phyloP scores from a whole-genome alignment of 1,140 invertebrate genomes.

The Caenorhabditis briggsae region DNA sequence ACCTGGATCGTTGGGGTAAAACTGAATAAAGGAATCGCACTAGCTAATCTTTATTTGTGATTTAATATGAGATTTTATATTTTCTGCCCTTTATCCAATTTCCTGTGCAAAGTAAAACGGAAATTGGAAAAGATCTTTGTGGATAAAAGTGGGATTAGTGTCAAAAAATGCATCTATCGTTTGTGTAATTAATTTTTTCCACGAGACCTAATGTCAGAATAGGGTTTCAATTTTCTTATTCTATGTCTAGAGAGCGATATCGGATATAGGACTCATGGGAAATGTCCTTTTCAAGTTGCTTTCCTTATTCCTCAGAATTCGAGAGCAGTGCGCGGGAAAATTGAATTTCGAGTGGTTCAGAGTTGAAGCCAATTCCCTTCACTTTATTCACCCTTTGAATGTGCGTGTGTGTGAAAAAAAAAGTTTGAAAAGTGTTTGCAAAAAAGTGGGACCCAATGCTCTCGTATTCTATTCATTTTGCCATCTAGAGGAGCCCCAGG shows the following conservation, averaged over 20 bases:
- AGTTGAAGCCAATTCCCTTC: not conserved
- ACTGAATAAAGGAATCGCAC: too few relatives aligned
- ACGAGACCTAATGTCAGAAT: not conserved
- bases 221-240: not conserved
- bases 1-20: too few relatives aligned
- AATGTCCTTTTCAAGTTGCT: not conserved
- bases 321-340: not conserved
- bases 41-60: too few relatives aligned
- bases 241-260: not conserved
- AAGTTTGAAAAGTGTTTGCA: constrained; percentile 4
- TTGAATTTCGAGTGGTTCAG: constrained; percentile 50
- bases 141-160: constrained; percentile 6
- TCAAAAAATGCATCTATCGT: too few relatives aligned
- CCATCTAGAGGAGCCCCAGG: not conserved
- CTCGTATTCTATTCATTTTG: not conserved
- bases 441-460: not conserved
- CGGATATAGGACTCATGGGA: not conserved
- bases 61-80: not conserved
- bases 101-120: not conserved
- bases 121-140: constrained; percentile 12
- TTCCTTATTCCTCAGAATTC: not conserved
- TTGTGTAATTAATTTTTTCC: not conserved
- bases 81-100: not conserved
- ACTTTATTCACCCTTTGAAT: not conserved
- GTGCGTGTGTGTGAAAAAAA: not conserved